Evolutionary conservation across 1,140 invertebrate species (phyloP).

Genomic region (Octopus sinensis): DNA sequence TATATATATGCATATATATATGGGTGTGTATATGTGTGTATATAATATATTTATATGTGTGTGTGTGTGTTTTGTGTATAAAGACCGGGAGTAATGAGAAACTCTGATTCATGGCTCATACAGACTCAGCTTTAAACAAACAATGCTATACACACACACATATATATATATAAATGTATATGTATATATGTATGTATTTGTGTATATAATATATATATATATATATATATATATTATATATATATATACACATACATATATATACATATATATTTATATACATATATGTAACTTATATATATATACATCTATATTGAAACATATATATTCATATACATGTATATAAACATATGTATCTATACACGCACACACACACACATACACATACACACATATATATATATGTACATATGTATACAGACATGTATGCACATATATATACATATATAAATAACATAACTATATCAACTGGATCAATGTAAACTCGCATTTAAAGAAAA

Average conservation of each 20-base stretch:
- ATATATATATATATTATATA: neutral
- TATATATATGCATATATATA: neutral
- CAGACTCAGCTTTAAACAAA: too few species aligned
- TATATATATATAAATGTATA: too few species aligned
- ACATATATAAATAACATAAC: slow-evolving; percentile 8
- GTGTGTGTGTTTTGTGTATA: too few species aligned
- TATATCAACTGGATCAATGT: too few species aligned
- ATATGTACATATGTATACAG: neutral
- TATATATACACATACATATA: neutral
- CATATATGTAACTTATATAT: neutral
- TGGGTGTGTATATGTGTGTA: too few species aligned
- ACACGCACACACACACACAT: neutral
- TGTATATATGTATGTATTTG: neutral
- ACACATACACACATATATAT: neutral
- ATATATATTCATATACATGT: neutral
- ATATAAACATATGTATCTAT: neutral
- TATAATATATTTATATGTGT: too few species aligned
- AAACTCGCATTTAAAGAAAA: too few species aligned
- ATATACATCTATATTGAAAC: neutral
- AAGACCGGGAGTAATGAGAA: too few species aligned
- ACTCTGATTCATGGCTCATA: too few species aligned
- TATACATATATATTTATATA: neutral
- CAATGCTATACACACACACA: too few species aligned
- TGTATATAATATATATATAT: neutral
- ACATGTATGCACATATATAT: slow-evolving; percentile 19